A percentile compares a stretch with the other conserved stretches of the same genome.
Conservation (phyloP, 2,888 invertebrate species). For the Tanypteryx hageni region DNA sequence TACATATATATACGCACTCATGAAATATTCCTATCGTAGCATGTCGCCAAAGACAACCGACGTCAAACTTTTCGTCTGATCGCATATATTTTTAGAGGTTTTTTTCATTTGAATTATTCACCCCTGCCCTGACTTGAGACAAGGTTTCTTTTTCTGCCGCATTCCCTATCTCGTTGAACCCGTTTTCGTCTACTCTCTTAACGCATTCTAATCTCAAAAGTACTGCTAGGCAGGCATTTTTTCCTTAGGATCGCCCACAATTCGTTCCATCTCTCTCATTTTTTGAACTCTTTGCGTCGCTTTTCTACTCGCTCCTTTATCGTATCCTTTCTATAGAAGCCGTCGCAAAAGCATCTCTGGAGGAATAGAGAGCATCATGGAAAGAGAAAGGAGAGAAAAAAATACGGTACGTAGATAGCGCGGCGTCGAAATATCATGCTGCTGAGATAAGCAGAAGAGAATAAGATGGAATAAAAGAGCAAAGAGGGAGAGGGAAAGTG, state of each 20-base stretch:
- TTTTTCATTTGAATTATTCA: no score
- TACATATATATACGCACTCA: no score
- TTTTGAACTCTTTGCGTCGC: neutral
- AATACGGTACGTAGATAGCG: neutral
- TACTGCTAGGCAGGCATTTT: neutral
- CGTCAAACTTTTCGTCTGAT: no score
- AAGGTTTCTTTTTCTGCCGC: neutral
- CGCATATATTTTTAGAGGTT: no score
- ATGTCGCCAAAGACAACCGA: no score
- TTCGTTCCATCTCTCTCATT: no score
- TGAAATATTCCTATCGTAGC: no score
- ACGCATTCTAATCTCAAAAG: slow-evolving; percentile 11
- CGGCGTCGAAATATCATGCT: neutral
- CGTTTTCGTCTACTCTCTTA: neutral
- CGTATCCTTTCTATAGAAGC: neutral
- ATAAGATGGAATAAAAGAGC: neutral
- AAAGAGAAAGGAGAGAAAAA: neutral
- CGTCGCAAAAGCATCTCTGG: no score
- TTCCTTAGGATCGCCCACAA: neutral
- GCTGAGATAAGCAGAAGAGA: neutral
- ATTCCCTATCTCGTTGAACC: neutral
- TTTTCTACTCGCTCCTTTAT: neutral
- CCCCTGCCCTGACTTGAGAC: no score
- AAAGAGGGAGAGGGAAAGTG: no score
- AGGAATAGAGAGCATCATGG: neutral